Evolutionary conservation across 1,140 invertebrate genomes (phyloP), one percentile per base, ranked within the genome.

Genomic region (Drosophila sp.): DNA sequence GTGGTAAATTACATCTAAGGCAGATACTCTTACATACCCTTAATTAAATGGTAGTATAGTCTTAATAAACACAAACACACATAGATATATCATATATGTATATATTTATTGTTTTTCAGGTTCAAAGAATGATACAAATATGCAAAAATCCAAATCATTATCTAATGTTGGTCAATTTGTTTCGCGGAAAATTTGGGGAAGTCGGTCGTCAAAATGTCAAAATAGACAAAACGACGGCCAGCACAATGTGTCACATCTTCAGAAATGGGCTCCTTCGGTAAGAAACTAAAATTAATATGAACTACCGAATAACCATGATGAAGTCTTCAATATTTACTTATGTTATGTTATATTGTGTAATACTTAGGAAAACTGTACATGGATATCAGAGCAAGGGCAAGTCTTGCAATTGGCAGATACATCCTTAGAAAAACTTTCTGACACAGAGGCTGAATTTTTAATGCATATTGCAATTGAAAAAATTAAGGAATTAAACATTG

Each of bases 101-200:
- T 21, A 21, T 21, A 21, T 21, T 21, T 21, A 21, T 21, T 21
- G 21, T 21, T 25, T 83, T 81, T 36, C 41, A 83, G 80, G 21
- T 59, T 16, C 34, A 16, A 69, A 67, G 59, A 83, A 83, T 80
- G 76, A 38, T 7, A 41, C 69, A 62, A 83, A 94, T 94, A 97
- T 97, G 96, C 96, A 97, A 94, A 97, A 97, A 92, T 97, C 96
- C 74, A 96, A 97, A 89, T 97, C 96, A 7, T 96, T 96, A 64
- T 96, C 96, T 78, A 96, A 95, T 92, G 96, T 97, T 87, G 95
- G 97, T 84, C 96, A 97, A 90, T 94, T 96, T 86, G 95, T 97
- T 69, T 94, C 96, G 75, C 96, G 96, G 92, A 96, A 96, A 92
- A 95, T 97, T 83, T 97, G 96, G 94, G 94, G 95, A 72, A 95